Base-by-base conservation (phyloP, 2,888 invertebrate genomes). In the Agrochola circellaris region DNA sequence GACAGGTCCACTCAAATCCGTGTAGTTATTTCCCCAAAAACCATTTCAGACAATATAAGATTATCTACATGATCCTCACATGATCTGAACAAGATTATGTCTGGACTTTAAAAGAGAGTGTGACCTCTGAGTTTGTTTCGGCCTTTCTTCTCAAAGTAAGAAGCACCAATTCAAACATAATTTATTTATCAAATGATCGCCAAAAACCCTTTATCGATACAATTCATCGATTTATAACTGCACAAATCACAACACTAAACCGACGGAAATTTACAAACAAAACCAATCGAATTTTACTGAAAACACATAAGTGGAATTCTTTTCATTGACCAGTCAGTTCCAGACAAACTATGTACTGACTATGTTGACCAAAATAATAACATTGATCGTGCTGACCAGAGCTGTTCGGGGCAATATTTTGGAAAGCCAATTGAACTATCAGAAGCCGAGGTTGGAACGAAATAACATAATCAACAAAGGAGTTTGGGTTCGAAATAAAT, bases 391-490 rank as follows among this genome's bases (percentile, higher is more conserved):
- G 86, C 71, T 93, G n/a, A 61, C 91, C 2, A 76, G 86, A 58
- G 78, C 90, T 5, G 81, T 89, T n/a, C 51, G 78, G 0, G 77
- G 89, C 8, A 82, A 83, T 6, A 92, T 82, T 65, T 81, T 94
- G 45, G 87, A 89, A 13, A 88, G 87, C 0, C 92, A 93, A 73
- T 34, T 84, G 0, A 92, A 91, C 61, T 92, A 83, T 68, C 78
- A 87, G 0, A 94, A 90, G 26, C 92, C 93, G 0, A 92, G 89
- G 58, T 73, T 93, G 23, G 95, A 96, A 23, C 87, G 92, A n/a
- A 95, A 93, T 72, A 96, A 94, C 62, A 87, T 95, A 0, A 84
- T 96, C 0, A 96, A 95, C 66, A 95, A 95, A 85, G 94, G 95
- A 0, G 84, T 95, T 0, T 96, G 96, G 96, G 79, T 93, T 0